Evolutionary conservation across 2,888 invertebrate genomes (phyloP).

Genomic region (Mythimna pallens): DNA sequence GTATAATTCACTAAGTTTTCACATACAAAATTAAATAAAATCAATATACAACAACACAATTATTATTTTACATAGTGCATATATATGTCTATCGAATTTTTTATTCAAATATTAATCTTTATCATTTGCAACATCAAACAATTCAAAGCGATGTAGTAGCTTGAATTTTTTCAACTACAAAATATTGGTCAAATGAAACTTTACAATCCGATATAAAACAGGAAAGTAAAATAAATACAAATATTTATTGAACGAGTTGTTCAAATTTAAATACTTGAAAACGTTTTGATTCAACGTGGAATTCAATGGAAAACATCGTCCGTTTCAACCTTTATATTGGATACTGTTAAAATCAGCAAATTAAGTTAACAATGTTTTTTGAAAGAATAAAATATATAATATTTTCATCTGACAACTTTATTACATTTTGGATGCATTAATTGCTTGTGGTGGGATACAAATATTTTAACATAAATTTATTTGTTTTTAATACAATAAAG

Average conservation of each 20-base stretch:
- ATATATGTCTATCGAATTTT: no score
- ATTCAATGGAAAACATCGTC: conserved; percentile 24
- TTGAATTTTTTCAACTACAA: neutral
- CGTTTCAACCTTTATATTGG: conserved; percentile 10
- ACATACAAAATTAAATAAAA: no score
- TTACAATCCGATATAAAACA: neutral
- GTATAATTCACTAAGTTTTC: no score
- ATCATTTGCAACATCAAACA: neutral
- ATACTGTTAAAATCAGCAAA: conserved; percentile 14
- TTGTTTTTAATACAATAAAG: neutral
- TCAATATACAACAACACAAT: no score
- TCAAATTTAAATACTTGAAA: conserved; percentile 19
- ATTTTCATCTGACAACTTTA: neutral
- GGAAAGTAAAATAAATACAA: conserved; percentile 9
- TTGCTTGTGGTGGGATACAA: no score
- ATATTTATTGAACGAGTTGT: conserved; percentile 2
- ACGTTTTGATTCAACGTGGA: conserved; percentile 27
- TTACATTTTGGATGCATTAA: neutral
- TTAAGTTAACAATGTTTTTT: conserved; percentile 10
- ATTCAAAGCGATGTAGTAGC: neutral
- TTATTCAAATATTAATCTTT: no score
- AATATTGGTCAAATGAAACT: conserved; percentile 7
- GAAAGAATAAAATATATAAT: conserved; percentile 3
- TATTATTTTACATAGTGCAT: no score
- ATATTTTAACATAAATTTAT: neutral